A percentile compares a stretch with the other conserved stretches of the same genome.
These are phyloP conservation scores for Oenanthe melanoleuca DNA, from an alignment of 2,113 vertebrate species.

Conservation along the genomic window DNA sequence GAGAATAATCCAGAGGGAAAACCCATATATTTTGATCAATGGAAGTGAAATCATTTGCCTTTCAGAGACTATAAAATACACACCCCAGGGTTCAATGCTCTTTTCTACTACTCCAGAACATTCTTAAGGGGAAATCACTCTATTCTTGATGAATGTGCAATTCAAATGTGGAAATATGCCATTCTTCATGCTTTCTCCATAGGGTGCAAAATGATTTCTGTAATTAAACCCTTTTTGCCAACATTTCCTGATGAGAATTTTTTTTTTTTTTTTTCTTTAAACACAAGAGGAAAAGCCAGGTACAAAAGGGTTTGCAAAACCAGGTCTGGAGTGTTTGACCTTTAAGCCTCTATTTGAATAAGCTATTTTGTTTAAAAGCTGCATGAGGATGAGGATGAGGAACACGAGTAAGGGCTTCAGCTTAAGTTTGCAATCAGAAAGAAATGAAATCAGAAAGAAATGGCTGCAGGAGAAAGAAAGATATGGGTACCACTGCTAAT, in stretches of 20 bases:
- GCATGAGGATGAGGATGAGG: not conserved
- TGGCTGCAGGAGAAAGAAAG: not conserved
- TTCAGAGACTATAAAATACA: constrained; percentile 53
- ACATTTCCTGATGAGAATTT: constrained; percentile 22
- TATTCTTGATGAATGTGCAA: constrained; percentile 66
- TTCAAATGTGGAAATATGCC: constrained; percentile 61
- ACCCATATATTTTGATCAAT: constrained; percentile 56
- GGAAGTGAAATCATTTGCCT: constrained; percentile 54
- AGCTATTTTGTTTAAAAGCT: not conserved
- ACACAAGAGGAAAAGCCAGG: not conserved
- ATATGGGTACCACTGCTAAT: not conserved
- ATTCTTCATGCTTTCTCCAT: constrained; percentile 60
- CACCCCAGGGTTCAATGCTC: constrained; percentile 60
- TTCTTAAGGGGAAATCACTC: constrained; percentile 59
- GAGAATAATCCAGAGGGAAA: constrained; percentile 59
- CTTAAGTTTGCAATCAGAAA: not conserved
- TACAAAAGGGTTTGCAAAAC: not conserved
- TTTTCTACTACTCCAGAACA: constrained; percentile 53
- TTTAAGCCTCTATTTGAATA: not conserved
- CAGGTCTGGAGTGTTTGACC: not conserved
- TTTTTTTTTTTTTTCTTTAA: not conserved
- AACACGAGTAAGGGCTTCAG: not conserved
- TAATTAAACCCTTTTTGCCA: constrained; percentile 60
- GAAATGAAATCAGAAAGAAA: too few species aligned
- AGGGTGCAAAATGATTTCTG: constrained; percentile 56